Base-by-base conservation (phyloP, 2,888 invertebrate genomes). In the Zygaena filipendulae region DNA sequence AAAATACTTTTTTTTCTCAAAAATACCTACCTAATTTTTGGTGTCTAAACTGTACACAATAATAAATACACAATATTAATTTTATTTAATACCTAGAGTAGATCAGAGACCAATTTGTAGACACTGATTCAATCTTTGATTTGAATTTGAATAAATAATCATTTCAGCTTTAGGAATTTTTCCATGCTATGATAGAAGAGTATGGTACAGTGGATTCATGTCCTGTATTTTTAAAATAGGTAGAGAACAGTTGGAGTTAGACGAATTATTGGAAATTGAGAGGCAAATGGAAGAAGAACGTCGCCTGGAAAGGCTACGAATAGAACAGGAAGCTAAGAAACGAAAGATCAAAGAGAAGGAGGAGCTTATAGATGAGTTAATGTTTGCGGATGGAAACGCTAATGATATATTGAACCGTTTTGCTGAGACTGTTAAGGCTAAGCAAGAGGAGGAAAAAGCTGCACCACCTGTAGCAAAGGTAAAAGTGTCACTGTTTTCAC, bases 311-410 rank as follows among this genome's bases (percentile, higher is more conserved):
- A 59, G 89, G 1, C 61, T 83, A n/a, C 82, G 87, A 2, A 45
- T 77, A 62, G 90, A 72, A 80, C 87, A 54, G 70, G 84, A 91
- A 59, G 85, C 87, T 1, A 92, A 92, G 49, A 88, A 87, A 52
- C 90, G 89, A 41, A 94, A 94, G 62, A 86, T 91, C 11, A 84
- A 90, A 19, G 90, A 92, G 42, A 95, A 94, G 46, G 94, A 97
- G 59, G 94, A 93, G 0, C 71, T 98, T 3, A 95, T 98, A 33
- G 96, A 97, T 66, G 96, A 97, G 59, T 80, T 98, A 19, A 96
- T 95, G 90, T 92, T 92, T 59, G 94, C 95, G 1, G 91, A 92
- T 42, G 89, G 88, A 6, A 90, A 96, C 59, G 97, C 97, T 0
- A 88, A 90, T 43, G 90, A 89, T 42, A 96, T 97, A 46, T 74